phyloP scores from a whole-genome alignment of 2,888 invertebrate species.

The Amphimallon solstitiale region DNA sequence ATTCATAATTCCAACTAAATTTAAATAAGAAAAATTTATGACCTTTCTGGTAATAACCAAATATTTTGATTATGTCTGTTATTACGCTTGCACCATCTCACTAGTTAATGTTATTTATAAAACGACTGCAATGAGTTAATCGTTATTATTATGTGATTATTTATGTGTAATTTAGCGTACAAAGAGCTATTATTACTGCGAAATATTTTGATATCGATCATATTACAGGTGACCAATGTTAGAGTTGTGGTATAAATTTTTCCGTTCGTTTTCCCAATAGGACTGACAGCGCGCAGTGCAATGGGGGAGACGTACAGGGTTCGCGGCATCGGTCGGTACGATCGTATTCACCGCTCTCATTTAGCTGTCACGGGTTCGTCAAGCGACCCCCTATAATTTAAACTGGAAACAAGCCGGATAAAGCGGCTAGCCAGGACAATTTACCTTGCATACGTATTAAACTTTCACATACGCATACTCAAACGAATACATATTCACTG shows the following conservation, averaged over 20 bases:
- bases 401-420: constrained; percentile 56
- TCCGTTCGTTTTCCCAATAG: constrained; percentile 49
- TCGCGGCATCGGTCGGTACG: constrained; percentile 39
- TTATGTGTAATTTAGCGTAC: background rate
- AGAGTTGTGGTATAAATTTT: constrained; percentile 47
- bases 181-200: background rate
- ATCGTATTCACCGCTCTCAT: constrained; percentile 52
- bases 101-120: too few species aligned
- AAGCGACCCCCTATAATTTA: constrained; percentile 61
- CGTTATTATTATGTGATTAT: too few species aligned
- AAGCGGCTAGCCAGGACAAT: constrained; percentile 54
- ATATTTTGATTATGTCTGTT: too few species aligned
- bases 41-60: too few species aligned
- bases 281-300: constrained; percentile 45
- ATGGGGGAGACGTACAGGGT: background rate
- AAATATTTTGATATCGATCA: constrained; percentile 46
- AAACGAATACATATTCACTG: background rate
- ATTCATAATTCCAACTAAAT: too few species aligned
- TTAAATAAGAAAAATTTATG: too few species aligned
- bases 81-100: too few species aligned
- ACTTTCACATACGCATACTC: constrained; percentile 54
- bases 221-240: constrained; percentile 47
- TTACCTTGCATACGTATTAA: constrained; percentile 54
- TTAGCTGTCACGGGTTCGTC: constrained; percentile 61
- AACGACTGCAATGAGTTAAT: too few species aligned